Evolutionary conservation across 2,113 vertebrate genomes (phyloP), one percentile per base, ranked within the genome.

Genomic region (Phalacrocorax pelagicus): DNA sequence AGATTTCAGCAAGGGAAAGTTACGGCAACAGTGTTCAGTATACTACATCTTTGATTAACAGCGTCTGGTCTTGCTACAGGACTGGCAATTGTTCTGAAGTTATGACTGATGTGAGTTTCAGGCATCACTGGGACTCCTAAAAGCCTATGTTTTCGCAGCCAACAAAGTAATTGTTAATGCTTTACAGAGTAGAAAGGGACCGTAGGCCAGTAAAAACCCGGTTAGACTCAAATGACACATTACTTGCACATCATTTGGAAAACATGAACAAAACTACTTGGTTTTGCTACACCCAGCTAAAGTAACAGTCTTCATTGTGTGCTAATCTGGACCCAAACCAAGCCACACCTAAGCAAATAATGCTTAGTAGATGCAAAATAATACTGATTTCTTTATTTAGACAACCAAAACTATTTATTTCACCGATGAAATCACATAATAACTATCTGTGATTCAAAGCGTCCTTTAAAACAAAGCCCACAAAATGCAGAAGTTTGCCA

Each of bases 281-380:
- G 98, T 98, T 98, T 98, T 99, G 98, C 98, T 99, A 98, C 99
- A 98, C 98, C 99, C 99, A 98, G 98, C 98, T 98, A 98, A 99
- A 99, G 98, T 98, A 98, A 98, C 96, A 98, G 98, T 98, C 97
- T 97, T 98, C 97, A 97, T 98, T 98, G 98, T 97, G 98, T 98
- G 98, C 98, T 99, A 98, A 98, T 98, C 98, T 98, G 96, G 97
- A 98, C 97, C 95, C 98, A 98, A 98, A 98, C 96, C 97, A 98
- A 98, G 98, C 98, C 99, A 98, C 99, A 98, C 99, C 99, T 99
- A 98, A 98, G 97, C 98, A 99, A 99, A 99, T 99, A 99, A 99
- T 98, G 98, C 98, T 99, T 98, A 92, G 91, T 95, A 96, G 95
- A 98, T 97, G 96, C 97, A 97, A 98, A 98, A 98, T 97, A 98